Evolutionary conservation across 2,888 invertebrate species (phyloP).

Genomic region (Drosophila vallismaia): DNA sequence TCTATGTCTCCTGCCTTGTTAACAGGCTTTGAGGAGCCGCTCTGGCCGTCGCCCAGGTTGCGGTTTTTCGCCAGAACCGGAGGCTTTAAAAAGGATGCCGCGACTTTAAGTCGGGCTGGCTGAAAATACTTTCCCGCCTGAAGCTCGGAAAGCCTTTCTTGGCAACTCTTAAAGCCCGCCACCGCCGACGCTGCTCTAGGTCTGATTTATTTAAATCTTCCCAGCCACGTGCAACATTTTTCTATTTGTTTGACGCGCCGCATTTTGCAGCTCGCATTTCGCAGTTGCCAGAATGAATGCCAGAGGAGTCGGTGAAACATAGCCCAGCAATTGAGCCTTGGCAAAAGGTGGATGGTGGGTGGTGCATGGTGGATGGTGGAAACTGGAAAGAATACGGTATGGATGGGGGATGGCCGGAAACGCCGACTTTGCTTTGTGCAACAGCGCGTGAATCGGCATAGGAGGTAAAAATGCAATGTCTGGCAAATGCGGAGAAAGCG

Average conservation of each 20-base stretch:
- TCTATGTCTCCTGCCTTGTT: slow-evolving; percentile 29
- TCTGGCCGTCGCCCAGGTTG: slow-evolving; percentile 39
- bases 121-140: neutral
- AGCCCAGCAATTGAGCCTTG: slow-evolving; percentile 54
- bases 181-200: neutral
- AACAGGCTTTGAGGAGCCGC: slow-evolving; percentile 55
- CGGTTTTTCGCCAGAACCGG: slow-evolving; percentile 32
- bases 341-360: slow-evolving; percentile 14
- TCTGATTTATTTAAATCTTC: slow-evolving; percentile 51
- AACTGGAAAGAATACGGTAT: neutral
- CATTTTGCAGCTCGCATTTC: slow-evolving; percentile 39
- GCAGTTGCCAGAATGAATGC: slow-evolving; percentile 20
- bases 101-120: slow-evolving; percentile 3
- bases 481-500: slow-evolving; percentile 45
- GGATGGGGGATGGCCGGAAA: slow-evolving; percentile 33
- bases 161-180: slow-evolving; percentile 3
- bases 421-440: slow-evolving; percentile 81
- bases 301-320: slow-evolving; percentile 44
- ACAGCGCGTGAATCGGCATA: slow-evolving; percentile 70
- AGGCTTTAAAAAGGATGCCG: slow-evolving; percentile 20
- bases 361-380: neutral
- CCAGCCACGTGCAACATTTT: slow-evolving; percentile 54
- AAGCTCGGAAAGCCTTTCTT: neutral
- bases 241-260: slow-evolving; percentile 53
- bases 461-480: slow-evolving; percentile 65